Evolutionary conservation across 37 sponge, comb jelly and placozoan genomes (phyloP).

Genomic region (Cliona cf. orientalis): DNA sequence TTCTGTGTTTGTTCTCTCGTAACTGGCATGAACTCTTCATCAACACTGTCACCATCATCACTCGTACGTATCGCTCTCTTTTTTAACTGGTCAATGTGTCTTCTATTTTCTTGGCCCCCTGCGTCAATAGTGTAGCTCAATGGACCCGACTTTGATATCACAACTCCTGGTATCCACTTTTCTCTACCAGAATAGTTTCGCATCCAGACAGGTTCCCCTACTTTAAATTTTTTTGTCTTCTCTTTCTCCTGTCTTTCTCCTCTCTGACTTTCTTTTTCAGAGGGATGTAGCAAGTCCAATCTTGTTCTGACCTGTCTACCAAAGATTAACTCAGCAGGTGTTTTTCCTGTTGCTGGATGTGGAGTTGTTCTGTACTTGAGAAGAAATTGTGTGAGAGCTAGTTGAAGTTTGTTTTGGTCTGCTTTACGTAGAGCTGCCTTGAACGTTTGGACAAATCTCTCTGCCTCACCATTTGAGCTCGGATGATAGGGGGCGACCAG

Average conservation of each 20-base stretch:
- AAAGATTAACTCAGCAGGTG: slow-evolving; percentile 3
- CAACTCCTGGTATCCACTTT: background rate
- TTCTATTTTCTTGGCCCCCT: too few species aligned
- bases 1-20: too few species aligned
- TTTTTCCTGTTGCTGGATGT: background rate
- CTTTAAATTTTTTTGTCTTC: background rate
- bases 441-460: too few species aligned
- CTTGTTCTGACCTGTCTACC: background rate
- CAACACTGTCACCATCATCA: too few species aligned
- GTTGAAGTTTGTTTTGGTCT: background rate
- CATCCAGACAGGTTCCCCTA: background rate
- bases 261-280: background rate
- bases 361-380: background rate
- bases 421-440: too few species aligned
- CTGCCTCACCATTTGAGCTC: too few species aligned
- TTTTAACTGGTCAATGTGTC: too few species aligned
- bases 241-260: background rate
- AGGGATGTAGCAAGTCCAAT: slow-evolving; percentile 2
- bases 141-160: too few species aligned
- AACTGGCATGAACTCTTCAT: too few species aligned
- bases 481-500: too few species aligned
- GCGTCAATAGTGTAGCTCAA: too few species aligned
- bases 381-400: background rate
- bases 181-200: background rate
- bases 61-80: too few species aligned